Percentiles rank a stretch among this genome's conserved stretches.
phyloP scores from a whole-genome alignment of 1,140 invertebrate genomes.

The Diorhabda sublineata region DNA sequence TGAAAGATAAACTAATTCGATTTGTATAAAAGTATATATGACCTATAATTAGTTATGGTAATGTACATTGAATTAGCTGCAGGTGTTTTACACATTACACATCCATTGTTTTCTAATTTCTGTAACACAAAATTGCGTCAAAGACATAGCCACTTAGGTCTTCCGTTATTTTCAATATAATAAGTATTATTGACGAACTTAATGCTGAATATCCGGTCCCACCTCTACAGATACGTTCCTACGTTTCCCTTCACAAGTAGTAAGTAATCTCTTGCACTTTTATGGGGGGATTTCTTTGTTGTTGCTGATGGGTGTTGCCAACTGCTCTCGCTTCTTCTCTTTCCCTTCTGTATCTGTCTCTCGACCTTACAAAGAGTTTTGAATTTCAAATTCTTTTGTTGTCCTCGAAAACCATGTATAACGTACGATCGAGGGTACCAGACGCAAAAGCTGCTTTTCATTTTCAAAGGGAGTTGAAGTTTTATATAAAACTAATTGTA shows the following conservation, averaged over 20 bases:
- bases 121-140: no score
- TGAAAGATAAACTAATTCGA: no score
- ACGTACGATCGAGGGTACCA: not conserved
- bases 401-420: not conserved
- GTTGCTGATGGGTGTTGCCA: not conserved
- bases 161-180: not conserved
- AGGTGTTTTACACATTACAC: no score
- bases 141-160: no score
- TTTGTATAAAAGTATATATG: no score
- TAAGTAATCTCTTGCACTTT: constrained; percentile 2
- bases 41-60: no score
- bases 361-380: constrained; percentile 2
- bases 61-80: no score
- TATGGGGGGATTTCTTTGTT: constrained; percentile 1
- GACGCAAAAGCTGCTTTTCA: not conserved
- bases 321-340: not conserved
- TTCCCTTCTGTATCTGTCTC: not conserved
- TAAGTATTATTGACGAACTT: not conserved
- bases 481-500: no score
- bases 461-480: not conserved
- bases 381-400: constrained; percentile 3
- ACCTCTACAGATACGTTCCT: not conserved
- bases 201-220: not conserved
- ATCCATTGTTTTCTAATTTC: no score
- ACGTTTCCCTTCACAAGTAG: not conserved